Evolutionary conservation across 2,797 vertebrate genomes (phyloP).

Genomic region (Neosilurus mollespiculum): DNA sequence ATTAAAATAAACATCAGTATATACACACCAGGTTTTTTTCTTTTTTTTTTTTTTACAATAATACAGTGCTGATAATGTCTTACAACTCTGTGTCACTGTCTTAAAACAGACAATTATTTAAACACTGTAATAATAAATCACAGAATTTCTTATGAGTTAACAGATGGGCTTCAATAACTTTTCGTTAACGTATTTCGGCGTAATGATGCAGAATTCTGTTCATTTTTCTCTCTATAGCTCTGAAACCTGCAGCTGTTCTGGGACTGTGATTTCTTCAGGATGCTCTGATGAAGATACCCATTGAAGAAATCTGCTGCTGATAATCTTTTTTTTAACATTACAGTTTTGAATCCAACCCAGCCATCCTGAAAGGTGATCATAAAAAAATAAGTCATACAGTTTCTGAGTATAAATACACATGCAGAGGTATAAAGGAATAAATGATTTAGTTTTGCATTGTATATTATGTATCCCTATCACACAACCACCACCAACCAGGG

Average conservation of each 20-base stretch:
- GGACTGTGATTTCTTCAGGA: constrained; percentile 55
- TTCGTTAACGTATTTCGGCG: constrained; percentile 6
- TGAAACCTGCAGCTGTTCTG: constrained; percentile 73
- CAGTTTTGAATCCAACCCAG: constrained; percentile 84
- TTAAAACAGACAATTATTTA: constrained; percentile 61
- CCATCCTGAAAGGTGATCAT: constrained; percentile 74
- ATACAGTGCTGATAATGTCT: neutral
- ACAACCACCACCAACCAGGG: too few species aligned
- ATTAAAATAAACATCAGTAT: constrained; percentile 17
- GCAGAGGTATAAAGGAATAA: neutral
- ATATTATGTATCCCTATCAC: too few species aligned
- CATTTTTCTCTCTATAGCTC: constrained; percentile 66
- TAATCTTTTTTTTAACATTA: constrained; percentile 84
- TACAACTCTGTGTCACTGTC: constrained; percentile 33
- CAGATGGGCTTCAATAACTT: neutral
- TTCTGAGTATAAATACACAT: neutral
- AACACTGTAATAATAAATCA: neutral
- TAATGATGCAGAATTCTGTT: constrained; percentile 8
- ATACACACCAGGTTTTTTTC: neutral
- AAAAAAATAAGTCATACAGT: neutral
- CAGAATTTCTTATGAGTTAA: neutral
- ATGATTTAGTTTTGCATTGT: neutral
- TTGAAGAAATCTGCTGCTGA: constrained; percentile 93
- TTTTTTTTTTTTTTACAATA: neutral
- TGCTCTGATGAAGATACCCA: constrained; percentile 85